Conservation (phyloP, 2,113 vertebrate species). For the Hypocryptadius cinnamomeus region DNA sequence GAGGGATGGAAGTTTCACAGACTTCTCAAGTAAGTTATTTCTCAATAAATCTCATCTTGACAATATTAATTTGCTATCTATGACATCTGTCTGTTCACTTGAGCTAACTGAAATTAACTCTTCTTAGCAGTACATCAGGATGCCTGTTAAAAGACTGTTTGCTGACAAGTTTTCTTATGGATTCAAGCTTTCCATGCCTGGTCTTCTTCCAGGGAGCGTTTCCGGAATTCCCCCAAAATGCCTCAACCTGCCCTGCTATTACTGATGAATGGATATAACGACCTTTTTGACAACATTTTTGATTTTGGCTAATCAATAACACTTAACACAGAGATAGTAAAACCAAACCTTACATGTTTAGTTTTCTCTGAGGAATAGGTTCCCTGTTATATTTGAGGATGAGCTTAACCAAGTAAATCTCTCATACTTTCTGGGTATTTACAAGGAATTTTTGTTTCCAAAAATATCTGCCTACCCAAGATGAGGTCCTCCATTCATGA, state of each 20-base stretch:
- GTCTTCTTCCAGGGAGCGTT: background rate
- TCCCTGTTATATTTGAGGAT: background rate
- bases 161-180: background rate
- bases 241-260: background rate
- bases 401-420: background rate
- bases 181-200: background rate
- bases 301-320: background rate
- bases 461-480: slow-evolving; percentile 79
- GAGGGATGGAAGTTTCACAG: background rate
- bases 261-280: background rate
- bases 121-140: background rate
- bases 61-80: background rate
- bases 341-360: background rate
- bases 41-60: background rate
- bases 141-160: background rate
- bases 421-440: background rate
- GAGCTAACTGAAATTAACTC: background rate
- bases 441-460: background rate
- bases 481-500: slow-evolving; percentile 98
- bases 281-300: background rate
- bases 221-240: background rate
- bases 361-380: background rate
- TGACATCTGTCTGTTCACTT: background rate
- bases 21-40: background rate
- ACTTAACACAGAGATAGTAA: background rate